Conservation (phyloP, 1,140 invertebrate species). For the Neelides sp. region DNA sequence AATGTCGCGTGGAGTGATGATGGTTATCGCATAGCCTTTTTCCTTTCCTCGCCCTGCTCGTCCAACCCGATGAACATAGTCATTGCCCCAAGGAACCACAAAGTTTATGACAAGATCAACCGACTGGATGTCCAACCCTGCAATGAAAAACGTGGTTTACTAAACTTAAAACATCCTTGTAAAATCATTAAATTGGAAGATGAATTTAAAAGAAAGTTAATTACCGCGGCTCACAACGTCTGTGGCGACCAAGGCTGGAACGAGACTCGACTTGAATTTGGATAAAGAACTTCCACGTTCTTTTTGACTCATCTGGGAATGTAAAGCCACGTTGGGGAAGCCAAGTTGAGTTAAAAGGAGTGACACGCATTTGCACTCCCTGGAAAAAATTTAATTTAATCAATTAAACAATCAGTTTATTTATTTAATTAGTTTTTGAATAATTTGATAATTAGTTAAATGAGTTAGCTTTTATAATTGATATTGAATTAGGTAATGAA, state of each 20-base stretch:
- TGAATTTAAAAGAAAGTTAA: conserved; percentile 2
- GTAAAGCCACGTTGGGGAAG: conserved; percentile 72
- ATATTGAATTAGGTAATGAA: no score
- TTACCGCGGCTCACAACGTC: conserved; percentile 85
- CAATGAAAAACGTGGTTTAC: not conserved
- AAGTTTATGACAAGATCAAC: conserved; percentile 92
- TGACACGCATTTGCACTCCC: conserved; percentile 68
- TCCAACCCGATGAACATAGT: conserved; percentile 95
- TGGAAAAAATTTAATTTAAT: no score
- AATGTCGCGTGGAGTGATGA: conserved; percentile 79
- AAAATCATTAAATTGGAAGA: conserved; percentile 2
- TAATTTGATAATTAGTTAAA: no score
- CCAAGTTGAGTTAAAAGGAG: conserved; percentile 75
- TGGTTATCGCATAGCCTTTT: conserved; percentile 69
- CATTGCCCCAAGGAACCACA: conserved; percentile 76
- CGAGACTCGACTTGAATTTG: conserved; percentile 71
- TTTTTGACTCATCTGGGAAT: conserved; percentile 70
- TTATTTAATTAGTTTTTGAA: no score
- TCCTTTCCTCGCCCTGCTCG: conserved; percentile 86
- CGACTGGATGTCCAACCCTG: conserved; percentile 62
- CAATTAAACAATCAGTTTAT: no score
- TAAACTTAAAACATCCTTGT: not conserved
- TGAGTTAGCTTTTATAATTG: no score
- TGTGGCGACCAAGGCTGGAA: conserved; percentile 83
- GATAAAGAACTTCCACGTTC: conserved; percentile 62